Percentiles rank a stretch among this genome's conserved stretches.
These are phyloP conservation scores for Tridacna crocea DNA, from an alignment of 2,888 invertebrate genomes.

Conservation along the genomic window DNA sequence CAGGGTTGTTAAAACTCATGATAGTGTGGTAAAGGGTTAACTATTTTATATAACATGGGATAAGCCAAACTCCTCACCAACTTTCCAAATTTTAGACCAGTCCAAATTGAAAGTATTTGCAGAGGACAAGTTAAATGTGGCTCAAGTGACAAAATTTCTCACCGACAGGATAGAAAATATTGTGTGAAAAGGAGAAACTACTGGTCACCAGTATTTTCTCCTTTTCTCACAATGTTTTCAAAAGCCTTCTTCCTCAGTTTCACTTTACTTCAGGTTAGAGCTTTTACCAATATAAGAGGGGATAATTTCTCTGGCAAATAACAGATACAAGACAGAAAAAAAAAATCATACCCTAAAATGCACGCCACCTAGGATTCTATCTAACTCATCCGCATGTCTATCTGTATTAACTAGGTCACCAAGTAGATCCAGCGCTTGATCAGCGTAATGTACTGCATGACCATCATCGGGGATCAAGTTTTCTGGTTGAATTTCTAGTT, in stretches of 20 bases:
- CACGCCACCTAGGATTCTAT: slow-evolving; percentile 89
- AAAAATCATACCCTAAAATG: slow-evolving; percentile 88
- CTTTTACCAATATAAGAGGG: no score
- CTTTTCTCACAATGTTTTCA: neutral
- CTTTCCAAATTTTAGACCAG: no score
- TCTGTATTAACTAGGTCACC: slow-evolving; percentile 59
- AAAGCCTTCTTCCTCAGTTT: neutral
- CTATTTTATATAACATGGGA: no score
- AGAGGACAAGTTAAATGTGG: no score
- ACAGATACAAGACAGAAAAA: no score
- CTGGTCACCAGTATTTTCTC: neutral
- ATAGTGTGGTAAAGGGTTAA: no score
- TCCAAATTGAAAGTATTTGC: no score
- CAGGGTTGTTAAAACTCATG: no score
- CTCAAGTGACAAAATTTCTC: no score
- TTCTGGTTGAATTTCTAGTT: slow-evolving; percentile 68
- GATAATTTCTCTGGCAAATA: no score
- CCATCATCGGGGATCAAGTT: slow-evolving; percentile 49
- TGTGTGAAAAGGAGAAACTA: neutral
- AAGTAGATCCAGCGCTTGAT: slow-evolving; percentile 67
- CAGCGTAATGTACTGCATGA: slow-evolving; percentile 64
- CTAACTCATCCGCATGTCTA: slow-evolving; percentile 89
- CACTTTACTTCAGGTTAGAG: no score
- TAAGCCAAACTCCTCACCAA: no score
- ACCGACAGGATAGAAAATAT: neutral